Base-by-base conservation (phyloP, 2,797 vertebrate genomes). In the Denticeps clupeoides region DNA sequence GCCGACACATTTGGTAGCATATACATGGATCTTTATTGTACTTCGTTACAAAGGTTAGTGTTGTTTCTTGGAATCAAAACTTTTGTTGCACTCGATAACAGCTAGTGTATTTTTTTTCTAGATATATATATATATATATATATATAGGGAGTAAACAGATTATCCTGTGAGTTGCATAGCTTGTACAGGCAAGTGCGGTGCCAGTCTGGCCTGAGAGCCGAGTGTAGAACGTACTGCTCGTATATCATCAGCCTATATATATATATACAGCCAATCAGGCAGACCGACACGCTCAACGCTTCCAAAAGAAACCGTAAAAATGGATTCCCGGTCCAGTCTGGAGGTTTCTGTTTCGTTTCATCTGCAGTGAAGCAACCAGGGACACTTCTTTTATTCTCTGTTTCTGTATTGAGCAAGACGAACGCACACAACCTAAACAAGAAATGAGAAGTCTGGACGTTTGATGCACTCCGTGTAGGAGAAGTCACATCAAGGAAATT, bases 141-240 rank as follows among this genome's bases (percentile, higher is more conserved):
- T 32, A 61, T 59, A 55, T 52, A 52, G 18, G 19, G 65, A 58
- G 63, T 59, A 69, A 65, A 62, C 58, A 69, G 77, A 81, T 80
- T 80, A 79, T 82, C 80, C 70, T 51, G 50, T 68, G 55, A 65
- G 67, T 83, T 83, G 82, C 82, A 84, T 85, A 84, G 82, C 33
- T 37, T 18, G 10, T 70, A 73, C 70, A 81, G 59, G 62, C 59
- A 71, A 68, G 71, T 68, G 55, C 60, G 58, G 63, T 69, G 68
- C 33, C 48, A 37, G 18, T 10, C 3, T 19, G 19, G 15, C 37
- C 37, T 55, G 59, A 10, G 6, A 40, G 50, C 26, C 57, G 33
- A 4, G 45, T 46, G 37, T 49, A 46, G 15, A 29, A 16, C 37
- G 58, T 58, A 57, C n/a, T n/a, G n/a, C n/a, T n/a, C n/a, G n/a